Percentiles rank a stretch among this genome's conserved stretches.
Conservation (phyloP, 2,888 invertebrate genomes). For the Watsonalla binaria region DNA sequence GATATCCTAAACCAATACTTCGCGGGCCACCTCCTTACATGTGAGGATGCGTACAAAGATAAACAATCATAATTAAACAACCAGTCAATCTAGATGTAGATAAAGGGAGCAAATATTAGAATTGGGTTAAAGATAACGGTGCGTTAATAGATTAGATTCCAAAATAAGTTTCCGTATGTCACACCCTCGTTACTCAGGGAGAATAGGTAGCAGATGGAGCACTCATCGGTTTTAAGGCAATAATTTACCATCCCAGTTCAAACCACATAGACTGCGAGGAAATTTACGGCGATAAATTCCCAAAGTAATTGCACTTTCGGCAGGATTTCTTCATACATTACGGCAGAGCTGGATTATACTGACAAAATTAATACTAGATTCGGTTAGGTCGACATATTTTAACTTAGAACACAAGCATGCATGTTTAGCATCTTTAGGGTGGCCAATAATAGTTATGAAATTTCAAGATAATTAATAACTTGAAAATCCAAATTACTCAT, state of each 20-base stretch:
- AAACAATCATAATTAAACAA: slow-evolving; percentile 2
- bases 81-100: slow-evolving; percentile 23
- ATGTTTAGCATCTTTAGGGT: too few species aligned
- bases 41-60: not conserved
- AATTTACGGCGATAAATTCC: slow-evolving; percentile 41
- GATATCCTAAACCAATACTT: not conserved
- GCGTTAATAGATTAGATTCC: slow-evolving; percentile 51
- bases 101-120: slow-evolving; percentile 23
- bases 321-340: not conserved
- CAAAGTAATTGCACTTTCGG: slow-evolving; percentile 24
- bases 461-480: too few species aligned
- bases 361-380: too few species aligned
- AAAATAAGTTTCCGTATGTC: slow-evolving; percentile 53
- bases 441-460: too few species aligned
- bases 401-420: too few species aligned
- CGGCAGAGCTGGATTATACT: not conserved
- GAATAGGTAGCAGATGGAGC: slow-evolving; percentile 35
- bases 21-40: not conserved
- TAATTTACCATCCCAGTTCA: slow-evolving; percentile 41
- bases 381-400: too few species aligned
- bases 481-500: not conserved
- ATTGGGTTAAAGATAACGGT: slow-evolving; percentile 38
- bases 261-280: slow-evolving; percentile 35
- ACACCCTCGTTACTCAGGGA: slow-evolving; percentile 44
- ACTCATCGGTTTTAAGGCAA: slow-evolving; percentile 32